These are phyloP conservation scores for Xiphophorus couchianus DNA, from an alignment of 2,113 vertebrate species.

Conservation along the genomic window DNA sequence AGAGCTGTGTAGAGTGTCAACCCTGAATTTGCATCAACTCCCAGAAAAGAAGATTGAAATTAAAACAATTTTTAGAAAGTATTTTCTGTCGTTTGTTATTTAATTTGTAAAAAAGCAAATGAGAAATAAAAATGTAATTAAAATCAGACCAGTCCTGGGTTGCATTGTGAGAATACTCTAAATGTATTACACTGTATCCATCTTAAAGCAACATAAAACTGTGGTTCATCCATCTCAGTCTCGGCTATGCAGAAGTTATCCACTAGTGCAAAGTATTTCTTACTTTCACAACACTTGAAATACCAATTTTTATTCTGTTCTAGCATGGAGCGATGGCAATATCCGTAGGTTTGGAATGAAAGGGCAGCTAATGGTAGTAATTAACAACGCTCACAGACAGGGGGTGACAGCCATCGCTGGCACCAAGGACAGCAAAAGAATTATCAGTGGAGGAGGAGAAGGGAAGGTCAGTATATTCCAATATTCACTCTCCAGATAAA, in stretches of 20 bases:
- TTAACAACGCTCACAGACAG: conserved; percentile 83
- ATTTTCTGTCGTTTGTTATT: too few species aligned
- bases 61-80: too few species aligned
- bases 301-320: conserved; percentile 8
- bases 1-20: too few species aligned
- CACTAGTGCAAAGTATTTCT: neutral
- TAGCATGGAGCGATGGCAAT: conserved; percentile 89
- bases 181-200: too few species aligned
- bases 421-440: conserved; percentile 82
- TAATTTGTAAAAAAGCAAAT: neutral
- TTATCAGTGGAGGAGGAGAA: conserved; percentile 89
- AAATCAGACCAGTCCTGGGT: too few species aligned
- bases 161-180: too few species aligned
- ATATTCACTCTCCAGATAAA: neutral
- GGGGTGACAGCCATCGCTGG: conserved; percentile 85
- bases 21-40: too few species aligned
- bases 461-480: conserved; percentile 81
- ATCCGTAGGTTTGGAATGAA: conserved; percentile 87
- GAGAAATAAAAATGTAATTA: neutral
- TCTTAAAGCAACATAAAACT: too few species aligned
- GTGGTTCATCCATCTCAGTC: too few species aligned
- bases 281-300: too few species aligned
- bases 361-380: conserved; percentile 79
- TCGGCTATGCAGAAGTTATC: too few species aligned
- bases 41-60: too few species aligned